Base-by-base conservation (phyloP, 2,113 vertebrate species). In the Hyperopisus bebe region DNA sequence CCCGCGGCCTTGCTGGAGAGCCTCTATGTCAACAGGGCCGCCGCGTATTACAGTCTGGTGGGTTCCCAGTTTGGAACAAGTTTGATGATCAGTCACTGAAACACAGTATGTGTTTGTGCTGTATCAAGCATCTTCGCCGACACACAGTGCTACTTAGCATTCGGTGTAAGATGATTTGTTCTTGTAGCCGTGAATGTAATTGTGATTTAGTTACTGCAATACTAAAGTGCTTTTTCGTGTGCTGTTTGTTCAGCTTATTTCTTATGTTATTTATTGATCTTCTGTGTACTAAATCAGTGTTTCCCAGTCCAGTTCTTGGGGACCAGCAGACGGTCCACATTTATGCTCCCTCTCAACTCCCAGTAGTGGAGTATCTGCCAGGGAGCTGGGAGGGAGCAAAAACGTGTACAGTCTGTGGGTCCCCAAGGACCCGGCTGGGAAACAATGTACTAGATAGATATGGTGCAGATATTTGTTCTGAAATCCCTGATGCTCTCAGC, bases 1-100 rank as follows among this genome's bases (percentile, higher is more conserved):
- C 97, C 98, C 10, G 93, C 95, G 11, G 97, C 98, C 83, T 96
- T 99, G 88, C 95, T 98, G 91, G 98, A 98, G 94, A 97, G 97
- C 89, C 96, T 99, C 35, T 97, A 98, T 0, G 97, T 99, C 83
- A 99, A 99, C 94, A 95, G 97, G 91, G 98, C 98, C 0, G 96
- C 98, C 91, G 98, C 98, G 92, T 97, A 95, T 93, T 98, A 97
- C 91, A 95, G 96, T 92, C 97, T 97, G 96, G 98, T 99, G 93
- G 97, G 97, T 87, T 39, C 35, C 82, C 17, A 10, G 39, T 47
- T 39, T 21, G 80, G 42, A 6, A 1, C 42, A 1, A 83, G 39
- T 83, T 44, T 77, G 70, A 11, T 35, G 27, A 77, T 15, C 70
- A 8, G 74, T 42, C 74, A 19, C 4, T 1, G 35, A 19, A 42